Conservation (phyloP, 2,888 invertebrate species). For the Yponomeuta sedellus region DNA sequence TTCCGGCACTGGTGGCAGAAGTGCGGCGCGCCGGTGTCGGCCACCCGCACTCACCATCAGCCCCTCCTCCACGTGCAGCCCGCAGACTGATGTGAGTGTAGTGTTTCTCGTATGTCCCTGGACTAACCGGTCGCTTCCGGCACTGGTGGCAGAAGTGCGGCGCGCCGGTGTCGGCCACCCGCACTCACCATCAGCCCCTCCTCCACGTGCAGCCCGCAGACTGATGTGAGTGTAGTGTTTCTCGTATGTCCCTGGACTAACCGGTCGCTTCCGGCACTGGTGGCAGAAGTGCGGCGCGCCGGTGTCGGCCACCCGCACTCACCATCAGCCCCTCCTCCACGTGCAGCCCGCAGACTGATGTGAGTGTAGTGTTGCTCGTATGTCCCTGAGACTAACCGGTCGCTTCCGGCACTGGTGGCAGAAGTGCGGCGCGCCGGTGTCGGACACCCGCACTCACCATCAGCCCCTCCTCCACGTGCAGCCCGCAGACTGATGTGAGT, state of each 20-base stretch:
- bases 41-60: conserved; percentile 86
- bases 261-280: no score
- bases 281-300: conserved; percentile 82
- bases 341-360: conserved; percentile 88
- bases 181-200: conserved; percentile 95
- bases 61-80: conserved; percentile 97
- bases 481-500: no score
- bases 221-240: no score
- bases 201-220: conserved; percentile 91
- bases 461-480: conserved; percentile 97
- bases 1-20: conserved; percentile 63
- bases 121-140: not conserved
- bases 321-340: conserved; percentile 97
- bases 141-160: conserved; percentile 79
- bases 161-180: conserved; percentile 65
- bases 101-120: no score
- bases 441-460: conserved; percentile 82
- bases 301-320: conserved; percentile 74
- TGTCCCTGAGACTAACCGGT: no score
- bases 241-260: no score
- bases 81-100: no score
- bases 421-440: conserved; percentile 81
- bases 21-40: conserved; percentile 79
- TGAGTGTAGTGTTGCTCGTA: no score
- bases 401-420: conserved; percentile 48